These are phyloP conservation scores for Scaptomyza pallida DNA, from an alignment of 1,140 invertebrate species.

Conservation along the genomic window DNA sequence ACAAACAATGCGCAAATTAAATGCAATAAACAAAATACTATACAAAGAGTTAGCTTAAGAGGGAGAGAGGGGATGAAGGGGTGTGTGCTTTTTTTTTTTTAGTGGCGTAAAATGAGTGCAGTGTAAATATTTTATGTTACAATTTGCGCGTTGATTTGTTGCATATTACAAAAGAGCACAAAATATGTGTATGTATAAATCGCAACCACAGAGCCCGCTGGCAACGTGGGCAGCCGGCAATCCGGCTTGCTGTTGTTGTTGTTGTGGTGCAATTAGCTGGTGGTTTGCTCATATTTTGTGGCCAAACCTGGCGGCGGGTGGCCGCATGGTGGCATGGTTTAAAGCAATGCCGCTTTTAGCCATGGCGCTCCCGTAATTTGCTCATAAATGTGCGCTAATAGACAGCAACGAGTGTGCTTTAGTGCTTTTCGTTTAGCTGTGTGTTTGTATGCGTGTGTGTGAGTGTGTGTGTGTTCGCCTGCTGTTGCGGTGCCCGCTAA, in stretches of 20 bases:
- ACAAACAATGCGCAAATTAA: slow-evolving; percentile 80
- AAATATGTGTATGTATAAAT: neutral
- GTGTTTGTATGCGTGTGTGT: slow-evolving; percentile 28
- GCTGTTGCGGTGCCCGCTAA: slow-evolving; percentile 20
- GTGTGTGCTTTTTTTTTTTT: neutral
- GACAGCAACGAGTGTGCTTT: slow-evolving; percentile 61
- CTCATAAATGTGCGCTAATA: slow-evolving; percentile 74
- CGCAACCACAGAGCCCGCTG: slow-evolving; percentile 46
- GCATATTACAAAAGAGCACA: slow-evolving; percentile 59
- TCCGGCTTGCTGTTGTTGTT: slow-evolving; percentile 20
- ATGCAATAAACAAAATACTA: slow-evolving; percentile 71
- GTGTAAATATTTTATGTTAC: slow-evolving; percentile 79
- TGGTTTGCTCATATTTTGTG: slow-evolving; percentile 55
- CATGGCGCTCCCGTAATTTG: slow-evolving; percentile 76
- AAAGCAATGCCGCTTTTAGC: slow-evolving; percentile 44
- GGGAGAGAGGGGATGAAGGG: neutral
- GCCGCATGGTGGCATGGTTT: slow-evolving; percentile 5
- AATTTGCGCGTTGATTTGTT: slow-evolving; percentile 79
- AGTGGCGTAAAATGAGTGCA: slow-evolving; percentile 14
- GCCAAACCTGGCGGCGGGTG: slow-evolving; percentile 49
- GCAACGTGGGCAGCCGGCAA: slow-evolving; percentile 65
- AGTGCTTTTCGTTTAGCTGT: slow-evolving; percentile 21
- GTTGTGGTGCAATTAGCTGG: slow-evolving; percentile 73
- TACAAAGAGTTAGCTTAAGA: no score
- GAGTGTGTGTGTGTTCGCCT: neutral